These are phyloP conservation scores for Rhizoglyphus robini DNA, from an alignment of 1,140 invertebrate genomes.

Conservation along the genomic window DNA sequence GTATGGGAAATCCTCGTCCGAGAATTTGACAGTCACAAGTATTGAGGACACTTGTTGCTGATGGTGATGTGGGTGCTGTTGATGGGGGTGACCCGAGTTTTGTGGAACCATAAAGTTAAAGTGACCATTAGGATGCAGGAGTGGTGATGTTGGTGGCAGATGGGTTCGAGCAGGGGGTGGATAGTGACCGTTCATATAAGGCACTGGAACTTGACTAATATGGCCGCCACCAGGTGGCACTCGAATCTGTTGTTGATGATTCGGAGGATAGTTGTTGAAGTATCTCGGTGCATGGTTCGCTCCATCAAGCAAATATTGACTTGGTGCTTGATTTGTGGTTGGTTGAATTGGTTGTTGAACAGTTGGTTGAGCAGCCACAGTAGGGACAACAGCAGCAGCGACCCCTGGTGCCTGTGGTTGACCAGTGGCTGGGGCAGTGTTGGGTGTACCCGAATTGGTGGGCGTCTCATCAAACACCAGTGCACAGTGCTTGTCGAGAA, in stretches of 20 bases:
- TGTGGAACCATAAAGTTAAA: no score
- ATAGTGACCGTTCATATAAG: no score
- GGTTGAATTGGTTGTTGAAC: not conserved
- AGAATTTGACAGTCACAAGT: not conserved
- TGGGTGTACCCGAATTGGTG: not conserved
- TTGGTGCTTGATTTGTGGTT: not conserved
- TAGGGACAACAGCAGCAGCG: not conserved
- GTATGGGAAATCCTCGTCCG: not conserved
- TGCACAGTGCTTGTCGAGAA: not conserved
- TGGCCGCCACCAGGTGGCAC: no score
- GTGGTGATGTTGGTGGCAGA: not conserved
- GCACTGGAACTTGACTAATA: no score
- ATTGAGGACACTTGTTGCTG: not conserved
- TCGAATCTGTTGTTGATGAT: no score
- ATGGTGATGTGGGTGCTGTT: not conserved
- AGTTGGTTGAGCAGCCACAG: not conserved
- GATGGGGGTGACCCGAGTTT: no score
- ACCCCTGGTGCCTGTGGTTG: not conserved
- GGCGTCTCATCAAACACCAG: constrained; percentile 1
- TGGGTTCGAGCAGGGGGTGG: no score
- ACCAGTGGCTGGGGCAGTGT: not conserved
- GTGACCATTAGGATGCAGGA: not conserved
- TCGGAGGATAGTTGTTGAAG: no score
- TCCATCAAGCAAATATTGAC: not conserved
- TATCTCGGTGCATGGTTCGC: not conserved